Conservation (phyloP, 2,888 invertebrate species). For the Melitaea athalia region DNA sequence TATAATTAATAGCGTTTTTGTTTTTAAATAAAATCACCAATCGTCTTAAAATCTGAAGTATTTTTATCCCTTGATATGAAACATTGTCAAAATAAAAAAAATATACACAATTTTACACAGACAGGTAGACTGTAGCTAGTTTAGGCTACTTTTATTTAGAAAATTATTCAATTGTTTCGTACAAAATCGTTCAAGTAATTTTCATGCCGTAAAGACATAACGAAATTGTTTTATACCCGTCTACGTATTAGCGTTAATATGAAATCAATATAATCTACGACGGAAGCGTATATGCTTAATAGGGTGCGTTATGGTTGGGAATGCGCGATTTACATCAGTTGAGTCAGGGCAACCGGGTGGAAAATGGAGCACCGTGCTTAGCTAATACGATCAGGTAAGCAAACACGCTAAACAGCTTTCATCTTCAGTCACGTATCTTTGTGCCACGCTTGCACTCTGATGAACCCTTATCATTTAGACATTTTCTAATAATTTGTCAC, state of each 20-base stretch:
- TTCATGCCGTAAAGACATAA: background rate
- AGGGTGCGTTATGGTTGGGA: conserved; percentile 66
- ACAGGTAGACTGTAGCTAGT: too few relatives aligned
- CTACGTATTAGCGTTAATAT: conserved; percentile 37
- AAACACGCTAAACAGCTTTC: conserved; percentile 78
- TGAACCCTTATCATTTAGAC: conserved; percentile 34
- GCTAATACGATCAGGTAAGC: conserved; percentile 80
- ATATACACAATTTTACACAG: too few relatives aligned
- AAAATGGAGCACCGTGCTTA: conserved; percentile 77
- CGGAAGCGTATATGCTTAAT: conserved; percentile 64
- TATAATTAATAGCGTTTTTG: too few relatives aligned
- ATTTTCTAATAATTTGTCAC: conserved; percentile 16
- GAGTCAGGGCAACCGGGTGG: conserved; percentile 72
- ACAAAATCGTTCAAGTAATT: too few relatives aligned
- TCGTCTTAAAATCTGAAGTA: too few relatives aligned
- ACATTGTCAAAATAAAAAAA: too few relatives aligned
- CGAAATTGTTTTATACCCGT: background rate
- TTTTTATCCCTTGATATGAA: too few relatives aligned
- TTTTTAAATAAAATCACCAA: too few relatives aligned
- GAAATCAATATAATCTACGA: conserved; percentile 52
- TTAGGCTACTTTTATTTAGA: too few relatives aligned
- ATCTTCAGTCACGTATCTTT: conserved; percentile 76
- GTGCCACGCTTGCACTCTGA: conserved; percentile 46
- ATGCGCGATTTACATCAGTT: conserved; percentile 71
- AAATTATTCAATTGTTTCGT: too few relatives aligned